Evolutionary conservation across 1,140 invertebrate species (phyloP).

Genomic region (Drosophila mayri): DNA sequence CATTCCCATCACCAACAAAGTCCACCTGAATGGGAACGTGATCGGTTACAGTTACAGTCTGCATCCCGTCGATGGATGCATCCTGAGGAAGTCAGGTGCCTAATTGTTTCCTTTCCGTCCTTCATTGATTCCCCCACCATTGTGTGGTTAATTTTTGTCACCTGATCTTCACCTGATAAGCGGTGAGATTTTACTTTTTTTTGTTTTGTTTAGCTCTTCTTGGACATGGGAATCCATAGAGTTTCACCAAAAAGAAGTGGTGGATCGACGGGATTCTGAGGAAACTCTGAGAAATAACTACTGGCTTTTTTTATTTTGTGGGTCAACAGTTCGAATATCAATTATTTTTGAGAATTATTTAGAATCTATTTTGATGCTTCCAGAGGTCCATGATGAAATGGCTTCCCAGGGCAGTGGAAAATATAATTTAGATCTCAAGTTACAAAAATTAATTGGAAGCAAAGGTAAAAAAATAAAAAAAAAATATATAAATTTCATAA

Average conservation of each 20-base stretch:
- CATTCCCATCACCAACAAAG: too few species aligned
- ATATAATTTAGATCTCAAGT: not conserved
- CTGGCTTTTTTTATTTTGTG: not conserved
- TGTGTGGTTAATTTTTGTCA: slow-evolving; percentile 76
- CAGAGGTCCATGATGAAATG: not conserved
- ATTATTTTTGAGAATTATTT: slow-evolving; percentile 10
- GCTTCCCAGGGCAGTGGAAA: not conserved
- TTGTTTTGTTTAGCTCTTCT: not conserved
- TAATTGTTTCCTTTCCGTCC: slow-evolving; percentile 71
- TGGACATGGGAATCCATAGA: slow-evolving; percentile 60
- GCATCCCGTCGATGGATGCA: slow-evolving; percentile 53
- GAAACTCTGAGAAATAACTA: slow-evolving; percentile 10
- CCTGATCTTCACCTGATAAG: slow-evolving; percentile 74
- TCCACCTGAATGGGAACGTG: slow-evolving; percentile 52
- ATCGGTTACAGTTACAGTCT: slow-evolving; percentile 72
- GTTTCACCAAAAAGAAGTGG: slow-evolving; percentile 45
- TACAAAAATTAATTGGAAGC: not conserved
- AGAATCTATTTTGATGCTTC: not conserved
- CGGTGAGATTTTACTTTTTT: slow-evolving; percentile 26
- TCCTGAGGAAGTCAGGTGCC: slow-evolving; percentile 83
- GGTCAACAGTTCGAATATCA: slow-evolving; percentile 10
- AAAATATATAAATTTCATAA: too few species aligned
- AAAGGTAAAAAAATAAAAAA: not conserved
- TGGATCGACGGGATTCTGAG: slow-evolving; percentile 30
- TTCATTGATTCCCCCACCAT: slow-evolving; percentile 66